phyloP scores from a whole-genome alignment of 2,797 vertebrate genomes.

The Anas bernieri region DNA sequence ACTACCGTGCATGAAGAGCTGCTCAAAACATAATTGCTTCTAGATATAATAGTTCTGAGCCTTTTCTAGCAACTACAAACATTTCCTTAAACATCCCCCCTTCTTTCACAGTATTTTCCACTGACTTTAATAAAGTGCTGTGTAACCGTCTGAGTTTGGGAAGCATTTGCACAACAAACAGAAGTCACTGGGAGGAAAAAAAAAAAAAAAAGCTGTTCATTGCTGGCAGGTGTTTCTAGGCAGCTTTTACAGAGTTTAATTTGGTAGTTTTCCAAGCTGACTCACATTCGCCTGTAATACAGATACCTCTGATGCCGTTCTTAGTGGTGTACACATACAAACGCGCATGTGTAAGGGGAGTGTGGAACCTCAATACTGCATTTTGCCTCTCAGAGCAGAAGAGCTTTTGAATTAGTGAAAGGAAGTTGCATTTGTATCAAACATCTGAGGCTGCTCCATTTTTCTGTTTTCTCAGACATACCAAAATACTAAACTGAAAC shows the following conservation, averaged over 20 bases:
- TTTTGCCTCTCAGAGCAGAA: constrained; percentile 55
- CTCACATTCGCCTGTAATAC: not conserved
- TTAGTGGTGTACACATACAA: not conserved
- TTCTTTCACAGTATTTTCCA: not conserved
- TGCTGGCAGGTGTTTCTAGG: constrained; percentile 25
- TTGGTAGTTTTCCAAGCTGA: not conserved
- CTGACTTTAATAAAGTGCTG: not conserved
- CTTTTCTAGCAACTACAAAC: not conserved
- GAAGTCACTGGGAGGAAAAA: not conserved
- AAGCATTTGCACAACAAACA: not conserved
- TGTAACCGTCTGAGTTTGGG: not conserved
- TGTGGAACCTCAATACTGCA: not conserved
- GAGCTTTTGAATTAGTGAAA: constrained; percentile 46
- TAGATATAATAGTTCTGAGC: not conserved
- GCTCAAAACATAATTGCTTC: not conserved
- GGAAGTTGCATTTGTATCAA: constrained; percentile 54
- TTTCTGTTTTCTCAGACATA: constrained; percentile 69
- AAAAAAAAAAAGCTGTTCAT: not conserved
- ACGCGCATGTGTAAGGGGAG: not conserved
- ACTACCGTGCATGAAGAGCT: not conserved
- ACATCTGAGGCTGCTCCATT: constrained; percentile 46
- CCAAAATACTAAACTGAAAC: constrained; percentile 61
- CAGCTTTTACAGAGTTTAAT: not conserved
- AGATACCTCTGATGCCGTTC: not conserved
- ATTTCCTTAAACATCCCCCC: not conserved